These are phyloP conservation scores for Smutsia temminckii DNA, from an alignment of 2,797 vertebrate species.

Conservation along the genomic window DNA sequence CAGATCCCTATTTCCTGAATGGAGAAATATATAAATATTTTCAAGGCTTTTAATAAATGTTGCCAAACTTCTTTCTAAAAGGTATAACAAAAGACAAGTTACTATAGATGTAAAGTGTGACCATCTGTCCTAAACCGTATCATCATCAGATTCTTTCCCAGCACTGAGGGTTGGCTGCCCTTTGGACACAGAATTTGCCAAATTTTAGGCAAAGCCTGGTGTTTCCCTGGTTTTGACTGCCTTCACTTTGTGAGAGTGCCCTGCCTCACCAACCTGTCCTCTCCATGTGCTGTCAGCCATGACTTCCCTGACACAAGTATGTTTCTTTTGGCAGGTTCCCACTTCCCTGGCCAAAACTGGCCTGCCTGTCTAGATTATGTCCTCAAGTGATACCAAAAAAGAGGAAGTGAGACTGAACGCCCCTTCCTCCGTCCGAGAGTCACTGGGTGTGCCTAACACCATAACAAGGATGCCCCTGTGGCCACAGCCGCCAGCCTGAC, in stretches of 20 bases:
- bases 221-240: background rate
- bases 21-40: background rate
- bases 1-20: background rate
- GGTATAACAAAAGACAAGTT: background rate
- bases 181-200: background rate
- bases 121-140: background rate
- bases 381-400: slow-evolving; percentile 52
- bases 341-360: slow-evolving; percentile 47
- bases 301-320: slow-evolving; percentile 21
- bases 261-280: background rate
- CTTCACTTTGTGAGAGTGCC: rapidly evolving
- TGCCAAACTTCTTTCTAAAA: background rate
- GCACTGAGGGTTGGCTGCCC: background rate
- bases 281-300: background rate
- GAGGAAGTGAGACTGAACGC: background rate
- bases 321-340: slow-evolving; percentile 4
- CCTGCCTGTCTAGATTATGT: slow-evolving; percentile 29
- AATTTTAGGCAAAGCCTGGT: background rate
- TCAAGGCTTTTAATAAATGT: background rate
- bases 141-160: background rate
- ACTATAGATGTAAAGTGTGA: background rate
- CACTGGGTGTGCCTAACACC: slow-evolving; percentile 22
- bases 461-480: rapidly evolving
- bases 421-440: background rate
- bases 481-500: background rate